Evolutionary conservation across 2,113 vertebrate genomes (phyloP).

Genomic region (Corydoras sp.): DNA sequence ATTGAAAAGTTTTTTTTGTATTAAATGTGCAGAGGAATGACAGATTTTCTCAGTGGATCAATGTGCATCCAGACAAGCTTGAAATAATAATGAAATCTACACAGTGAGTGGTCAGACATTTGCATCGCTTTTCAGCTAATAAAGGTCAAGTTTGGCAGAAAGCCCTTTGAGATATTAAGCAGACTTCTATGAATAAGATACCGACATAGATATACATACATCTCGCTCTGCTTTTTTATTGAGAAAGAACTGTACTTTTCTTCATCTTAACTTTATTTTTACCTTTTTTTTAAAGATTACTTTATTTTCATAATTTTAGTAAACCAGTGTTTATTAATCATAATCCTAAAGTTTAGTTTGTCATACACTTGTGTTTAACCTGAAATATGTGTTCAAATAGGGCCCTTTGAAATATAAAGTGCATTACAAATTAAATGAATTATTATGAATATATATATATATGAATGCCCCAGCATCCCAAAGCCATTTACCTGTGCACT

Average conservation of each 20-base stretch:
- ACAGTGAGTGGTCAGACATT: slow-evolving; percentile 26
- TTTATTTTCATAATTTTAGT: too few relatives aligned
- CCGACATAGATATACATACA: background rate
- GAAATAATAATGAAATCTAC: slow-evolving; percentile 34
- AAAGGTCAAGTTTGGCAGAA: slow-evolving; percentile 43
- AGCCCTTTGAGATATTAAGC: slow-evolving; percentile 21
- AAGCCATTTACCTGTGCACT: too few relatives aligned
- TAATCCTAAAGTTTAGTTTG: too few relatives aligned
- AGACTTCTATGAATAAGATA: slow-evolving; percentile 17
- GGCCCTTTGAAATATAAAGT: too few relatives aligned
- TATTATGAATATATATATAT: too few relatives aligned
- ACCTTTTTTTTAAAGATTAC: too few relatives aligned
- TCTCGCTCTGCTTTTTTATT: slow-evolving; percentile 13
- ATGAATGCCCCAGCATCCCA: too few relatives aligned
- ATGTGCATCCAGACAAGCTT: slow-evolving; percentile 32
- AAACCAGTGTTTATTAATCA: too few relatives aligned
- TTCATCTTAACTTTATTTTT: background rate
- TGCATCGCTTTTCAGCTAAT: slow-evolving; percentile 36
- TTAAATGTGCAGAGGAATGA: slow-evolving; percentile 14
- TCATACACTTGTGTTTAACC: too few relatives aligned
- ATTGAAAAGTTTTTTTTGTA: too few relatives aligned
- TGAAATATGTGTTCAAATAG: too few relatives aligned
- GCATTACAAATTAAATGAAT: too few relatives aligned
- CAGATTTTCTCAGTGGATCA: slow-evolving; percentile 40
- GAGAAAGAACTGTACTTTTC: background rate